A percentile compares a stretch with the other conserved stretches of the same genome.
Conservation (phyloP, 2,113 vertebrate genomes). For the Daboia siamensis region DNA sequence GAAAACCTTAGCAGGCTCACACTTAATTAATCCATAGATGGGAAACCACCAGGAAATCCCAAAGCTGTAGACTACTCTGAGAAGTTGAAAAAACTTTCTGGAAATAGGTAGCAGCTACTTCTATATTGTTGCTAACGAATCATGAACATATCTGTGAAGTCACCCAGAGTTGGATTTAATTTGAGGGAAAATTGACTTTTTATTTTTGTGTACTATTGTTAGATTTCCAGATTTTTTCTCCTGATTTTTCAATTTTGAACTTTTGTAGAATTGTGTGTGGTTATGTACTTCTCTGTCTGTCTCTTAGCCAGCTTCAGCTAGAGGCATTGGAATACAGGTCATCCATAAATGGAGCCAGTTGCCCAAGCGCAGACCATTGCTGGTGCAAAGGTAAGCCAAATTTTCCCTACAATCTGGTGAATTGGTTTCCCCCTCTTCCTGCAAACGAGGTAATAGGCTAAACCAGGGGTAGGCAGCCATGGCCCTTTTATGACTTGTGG, state of each 20-base stretch:
- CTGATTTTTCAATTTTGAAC: neutral
- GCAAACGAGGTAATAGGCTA: neutral
- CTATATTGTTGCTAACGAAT: neutral
- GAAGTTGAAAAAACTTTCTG: neutral
- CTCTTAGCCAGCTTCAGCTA: constrained; percentile 89
- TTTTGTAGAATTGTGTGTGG: neutral
- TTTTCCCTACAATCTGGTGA: neutral
- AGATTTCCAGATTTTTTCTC: neutral
- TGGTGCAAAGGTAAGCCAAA: constrained; percentile 89
- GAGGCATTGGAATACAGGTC: constrained; percentile 96
- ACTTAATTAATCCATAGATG: neutral
- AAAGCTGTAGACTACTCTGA: neutral
- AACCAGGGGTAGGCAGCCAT: too few species aligned
- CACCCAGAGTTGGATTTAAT: neutral
- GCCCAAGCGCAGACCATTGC: constrained; percentile 87
- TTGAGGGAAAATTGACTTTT: neutral
- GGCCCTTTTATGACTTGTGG: too few species aligned
- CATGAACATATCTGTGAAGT: neutral
- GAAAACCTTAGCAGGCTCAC: neutral
- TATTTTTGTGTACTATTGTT: neutral
- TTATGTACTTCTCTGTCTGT: neutral
- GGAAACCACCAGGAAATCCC: neutral
- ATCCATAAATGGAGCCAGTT: constrained; percentile 98
- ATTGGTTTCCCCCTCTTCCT: neutral
- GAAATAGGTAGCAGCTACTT: neutral